Conservation (phyloP, 2,113 vertebrate species). For the Tretioscincus oriximinensis region DNA sequence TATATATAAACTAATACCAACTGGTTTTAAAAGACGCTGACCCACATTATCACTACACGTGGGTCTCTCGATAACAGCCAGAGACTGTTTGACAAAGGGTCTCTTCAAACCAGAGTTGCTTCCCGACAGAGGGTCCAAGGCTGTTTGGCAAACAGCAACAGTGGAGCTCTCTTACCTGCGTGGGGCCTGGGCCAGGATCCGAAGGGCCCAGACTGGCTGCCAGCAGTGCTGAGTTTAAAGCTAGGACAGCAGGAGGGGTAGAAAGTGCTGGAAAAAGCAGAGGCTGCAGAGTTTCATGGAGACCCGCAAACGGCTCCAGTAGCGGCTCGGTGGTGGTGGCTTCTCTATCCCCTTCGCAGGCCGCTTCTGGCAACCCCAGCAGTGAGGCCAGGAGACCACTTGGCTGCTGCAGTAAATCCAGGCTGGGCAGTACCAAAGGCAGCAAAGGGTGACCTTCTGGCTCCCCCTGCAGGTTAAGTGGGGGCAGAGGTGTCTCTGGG, state of each 20-base stretch:
- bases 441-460: constrained; percentile 72
- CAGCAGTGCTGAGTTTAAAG: constrained; percentile 82
- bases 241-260: constrained; percentile 77
- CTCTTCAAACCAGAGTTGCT: background rate
- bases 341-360: constrained; percentile 60
- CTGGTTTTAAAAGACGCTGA: too few relatives aligned
- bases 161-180: constrained; percentile 31
- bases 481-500: constrained; percentile 72
- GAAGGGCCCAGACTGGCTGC: constrained; percentile 78
- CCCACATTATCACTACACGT: too few relatives aligned
- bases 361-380: constrained; percentile 73
- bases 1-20: too few relatives aligned
- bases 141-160: background rate
- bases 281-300: constrained; percentile 68
- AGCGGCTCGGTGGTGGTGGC: constrained; percentile 62
- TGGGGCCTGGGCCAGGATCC: constrained; percentile 40
- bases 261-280: constrained; percentile 74
- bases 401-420: constrained; percentile 76
- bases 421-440: constrained; percentile 68
- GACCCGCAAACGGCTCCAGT: constrained; percentile 76
- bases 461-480: constrained; percentile 62
- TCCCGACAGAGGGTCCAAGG: too few relatives aligned
- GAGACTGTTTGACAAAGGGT: background rate
- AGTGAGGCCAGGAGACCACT: constrained; percentile 75
- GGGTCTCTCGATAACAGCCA: background rate